Evolutionary conservation across 2,888 invertebrate genomes (phyloP).

Genomic region (Aplocera efformata): DNA sequence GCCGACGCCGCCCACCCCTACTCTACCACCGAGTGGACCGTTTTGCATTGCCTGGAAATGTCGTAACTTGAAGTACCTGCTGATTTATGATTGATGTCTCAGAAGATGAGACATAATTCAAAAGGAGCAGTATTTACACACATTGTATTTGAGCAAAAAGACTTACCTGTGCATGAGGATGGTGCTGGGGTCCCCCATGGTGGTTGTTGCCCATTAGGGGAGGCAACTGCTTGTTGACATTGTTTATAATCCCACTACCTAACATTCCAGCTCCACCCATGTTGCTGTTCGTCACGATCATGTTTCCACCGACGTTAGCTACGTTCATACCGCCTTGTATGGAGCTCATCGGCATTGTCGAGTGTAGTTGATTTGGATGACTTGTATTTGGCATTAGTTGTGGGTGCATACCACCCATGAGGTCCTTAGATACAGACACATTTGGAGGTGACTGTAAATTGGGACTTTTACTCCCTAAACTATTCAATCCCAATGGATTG

Average conservation of each 20-base stretch:
- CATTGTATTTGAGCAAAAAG: not conserved
- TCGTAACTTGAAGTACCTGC: slow-evolving; percentile 3
- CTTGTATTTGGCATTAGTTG: slow-evolving; percentile 89
- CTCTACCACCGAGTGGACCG: slow-evolving; percentile 85
- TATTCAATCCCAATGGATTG: slow-evolving; percentile 86
- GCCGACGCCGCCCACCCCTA: slow-evolving; percentile 63
- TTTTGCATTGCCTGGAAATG: slow-evolving; percentile 84
- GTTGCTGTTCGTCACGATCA: slow-evolving; percentile 90
- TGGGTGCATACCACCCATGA: slow-evolving; percentile 85
- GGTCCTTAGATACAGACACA: slow-evolving; percentile 89
- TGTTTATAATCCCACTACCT: slow-evolving; percentile 88
- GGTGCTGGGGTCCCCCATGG: slow-evolving; percentile 59
- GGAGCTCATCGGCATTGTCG: slow-evolving; percentile 85
- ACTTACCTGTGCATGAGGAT: slow-evolving; percentile 73
- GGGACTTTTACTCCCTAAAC: slow-evolving; percentile 90
- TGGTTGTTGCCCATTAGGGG: slow-evolving; percentile 83
- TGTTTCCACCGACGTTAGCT: slow-evolving; percentile 82
- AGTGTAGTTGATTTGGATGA: slow-evolving; percentile 80
- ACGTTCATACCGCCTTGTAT: slow-evolving; percentile 88
- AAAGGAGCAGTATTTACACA: no score
- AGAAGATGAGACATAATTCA: no score
- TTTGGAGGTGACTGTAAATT: slow-evolving; percentile 93
- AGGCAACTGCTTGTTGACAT: slow-evolving; percentile 86
- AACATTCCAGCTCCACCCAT: slow-evolving; percentile 86
- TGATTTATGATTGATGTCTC: not conserved